Evolutionary conservation across 2,797 vertebrate genomes (phyloP), one percentile per base, ranked within the genome.

Genomic region (Hippocampus kuda): DNA sequence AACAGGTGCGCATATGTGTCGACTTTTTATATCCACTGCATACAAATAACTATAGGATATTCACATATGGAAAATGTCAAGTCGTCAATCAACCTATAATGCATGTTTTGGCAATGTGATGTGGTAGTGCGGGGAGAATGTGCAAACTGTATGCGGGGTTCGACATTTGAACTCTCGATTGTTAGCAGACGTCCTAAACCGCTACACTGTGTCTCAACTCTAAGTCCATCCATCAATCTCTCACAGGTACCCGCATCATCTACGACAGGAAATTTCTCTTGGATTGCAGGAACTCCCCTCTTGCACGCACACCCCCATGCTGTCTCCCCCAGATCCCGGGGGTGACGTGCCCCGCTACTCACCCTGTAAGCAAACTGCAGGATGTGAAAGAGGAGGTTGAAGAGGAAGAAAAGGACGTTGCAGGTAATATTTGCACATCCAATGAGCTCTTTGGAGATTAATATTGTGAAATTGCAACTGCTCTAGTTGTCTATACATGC

Each of bases 231-330:
- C 8, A n/a, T 15, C 13, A 34, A 30, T 61, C 30, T 61, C 59
- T 26, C 4, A n/a, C 88, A 98, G 95, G 94, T 78, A 97, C 94
- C 73, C 92, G 81, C 80, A 98, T 95, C 86, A 95, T 93, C 86
- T 98, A 96, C 66, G 93, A 94, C 90, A 91, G 88, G 86, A 98
- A 95, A 88, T 97, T 95, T 84, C 88, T 95, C 78, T 85, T 96
- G 85, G 94, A 95, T 75, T 95, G 94, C 85, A 93, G 94, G 83
- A 97, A 92, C 86, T 97, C 92, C 2, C 93, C 94, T 73, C 90
- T 90, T 44, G 93, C 93, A 70, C 89, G 88, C 75, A 96, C 92
- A 16, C 95, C 91, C 12, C 94, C 93, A 41, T 93, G 93, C 86
- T 96, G 90, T 82, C 91, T 95, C 77, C 94, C 94, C 67, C 94